Percentiles rank a stretch among this genome's conserved stretches.
phyloP scores from a whole-genome alignment of 2,797 vertebrate genomes.

The Danio kyathit region DNA sequence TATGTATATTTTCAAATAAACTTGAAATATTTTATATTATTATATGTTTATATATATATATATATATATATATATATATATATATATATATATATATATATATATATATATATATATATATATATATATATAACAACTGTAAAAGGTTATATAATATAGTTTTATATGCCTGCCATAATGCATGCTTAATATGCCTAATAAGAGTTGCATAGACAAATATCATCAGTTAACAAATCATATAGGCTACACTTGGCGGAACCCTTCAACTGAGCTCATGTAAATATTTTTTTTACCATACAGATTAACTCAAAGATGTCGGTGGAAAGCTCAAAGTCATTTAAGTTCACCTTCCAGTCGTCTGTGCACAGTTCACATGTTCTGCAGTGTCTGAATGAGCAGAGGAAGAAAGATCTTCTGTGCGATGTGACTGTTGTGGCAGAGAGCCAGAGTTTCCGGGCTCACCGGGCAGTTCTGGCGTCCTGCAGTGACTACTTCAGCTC shows the following conservation, averaged over 20 bases:
- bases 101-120: too few relatives aligned
- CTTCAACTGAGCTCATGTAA: conserved; percentile 19
- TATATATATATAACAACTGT: too few relatives aligned
- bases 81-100: too few relatives aligned
- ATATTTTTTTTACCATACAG: conserved; percentile 61
- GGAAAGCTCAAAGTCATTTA: conserved; percentile 80
- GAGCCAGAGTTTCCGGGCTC: conserved; percentile 89
- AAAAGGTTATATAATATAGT: not conserved
- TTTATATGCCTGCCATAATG: not conserved
- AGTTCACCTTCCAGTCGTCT: conserved; percentile 93
- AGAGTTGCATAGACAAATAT: not conserved
- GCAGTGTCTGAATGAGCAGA: conserved; percentile 88
- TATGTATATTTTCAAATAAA: not conserved
- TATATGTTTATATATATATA: too few relatives aligned
- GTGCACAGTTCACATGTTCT: conserved; percentile 89
- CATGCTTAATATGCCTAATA: not conserved
- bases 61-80: too few relatives aligned
- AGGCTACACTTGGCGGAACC: not conserved
- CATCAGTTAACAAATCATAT: not conserved
- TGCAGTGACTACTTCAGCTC: conserved; percentile 91
- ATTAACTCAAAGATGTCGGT: conserved; percentile 83
- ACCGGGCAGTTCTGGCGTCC: conserved; percentile 90
- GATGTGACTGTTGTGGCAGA: conserved; percentile 91
- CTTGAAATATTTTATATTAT: too few relatives aligned
- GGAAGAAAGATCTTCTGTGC: conserved; percentile 87